Conservation (phyloP, 2,888 invertebrate genomes). For the Chymomyza fuscimana region DNA sequence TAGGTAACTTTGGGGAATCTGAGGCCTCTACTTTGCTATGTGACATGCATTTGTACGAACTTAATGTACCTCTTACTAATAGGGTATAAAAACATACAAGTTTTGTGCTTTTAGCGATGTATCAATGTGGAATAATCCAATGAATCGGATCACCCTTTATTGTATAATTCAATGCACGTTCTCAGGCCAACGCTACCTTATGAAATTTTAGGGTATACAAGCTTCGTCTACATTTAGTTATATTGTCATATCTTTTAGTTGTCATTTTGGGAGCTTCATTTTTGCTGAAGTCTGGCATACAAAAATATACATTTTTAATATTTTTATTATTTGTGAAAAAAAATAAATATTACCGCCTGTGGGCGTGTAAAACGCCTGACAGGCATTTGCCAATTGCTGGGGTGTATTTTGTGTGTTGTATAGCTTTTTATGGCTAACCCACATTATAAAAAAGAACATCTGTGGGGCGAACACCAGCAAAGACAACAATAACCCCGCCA, state of each 20-base stretch:
- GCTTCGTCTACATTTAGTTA: not conserved
- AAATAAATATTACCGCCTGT: too few relatives aligned
- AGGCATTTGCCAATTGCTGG: constrained; percentile 17
- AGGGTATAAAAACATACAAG: too few relatives aligned
- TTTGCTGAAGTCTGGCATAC: constrained; percentile 1
- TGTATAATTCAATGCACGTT: too few relatives aligned
- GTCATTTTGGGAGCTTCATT: constrained; percentile 21
- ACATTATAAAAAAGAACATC: not conserved
- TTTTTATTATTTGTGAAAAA: not conserved
- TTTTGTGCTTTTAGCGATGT: too few relatives aligned
- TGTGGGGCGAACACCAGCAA: not conserved
- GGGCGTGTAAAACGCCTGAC: constrained; percentile 20
- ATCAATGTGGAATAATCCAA: too few relatives aligned
- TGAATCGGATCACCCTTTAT: too few relatives aligned
- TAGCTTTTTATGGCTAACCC: constrained; percentile 25
- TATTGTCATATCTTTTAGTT: constrained; percentile 7
- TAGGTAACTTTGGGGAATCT: too few relatives aligned
- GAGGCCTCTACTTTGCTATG: too few relatives aligned
- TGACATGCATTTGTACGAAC: too few relatives aligned
- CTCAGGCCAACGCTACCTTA: too few relatives aligned
- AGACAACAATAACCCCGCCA: constrained; percentile 15
- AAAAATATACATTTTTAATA: not conserved
- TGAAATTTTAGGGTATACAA: constrained; percentile 1
- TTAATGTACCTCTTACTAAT: too few relatives aligned
- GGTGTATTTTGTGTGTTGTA: not conserved